Percentiles rank a stretch among this genome's conserved stretches.
Evolutionary conservation across 2,113 vertebrate genomes (phyloP).

Genomic region (Myanophis thanlyinensis): DNA sequence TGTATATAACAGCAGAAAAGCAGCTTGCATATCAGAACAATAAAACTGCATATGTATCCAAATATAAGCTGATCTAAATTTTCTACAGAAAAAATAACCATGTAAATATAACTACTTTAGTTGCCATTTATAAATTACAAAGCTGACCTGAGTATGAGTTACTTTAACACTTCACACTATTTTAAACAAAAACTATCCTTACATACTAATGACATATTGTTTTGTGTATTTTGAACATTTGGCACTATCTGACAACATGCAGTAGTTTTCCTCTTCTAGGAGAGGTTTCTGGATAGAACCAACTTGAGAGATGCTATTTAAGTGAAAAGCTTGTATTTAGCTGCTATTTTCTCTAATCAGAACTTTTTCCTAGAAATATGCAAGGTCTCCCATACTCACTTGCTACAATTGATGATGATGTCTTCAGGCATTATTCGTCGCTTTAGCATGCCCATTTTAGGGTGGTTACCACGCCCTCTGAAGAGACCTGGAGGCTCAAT

Average conservation of each 20-base stretch:
- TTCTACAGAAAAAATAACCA: background rate
- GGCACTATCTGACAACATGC: background rate
- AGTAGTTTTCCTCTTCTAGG: background rate
- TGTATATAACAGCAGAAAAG: background rate
- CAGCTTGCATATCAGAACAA: background rate
- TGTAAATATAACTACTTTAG: background rate
- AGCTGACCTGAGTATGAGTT: background rate
- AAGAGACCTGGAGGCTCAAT: constrained; percentile 95
- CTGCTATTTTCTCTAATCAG: background rate
- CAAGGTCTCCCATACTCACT: constrained; percentile 71
- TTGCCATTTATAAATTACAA: background rate
- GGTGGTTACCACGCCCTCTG: constrained; percentile 92
- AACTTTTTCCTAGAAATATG: background rate
- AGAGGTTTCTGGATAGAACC: background rate
- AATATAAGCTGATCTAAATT: background rate
- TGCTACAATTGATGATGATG: constrained; percentile 98
- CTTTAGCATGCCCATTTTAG: constrained; percentile 98
- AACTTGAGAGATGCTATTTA: background rate
- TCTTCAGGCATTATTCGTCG: constrained; percentile 89
- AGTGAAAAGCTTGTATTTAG: background rate
- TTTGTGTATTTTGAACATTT: background rate
- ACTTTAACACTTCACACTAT: background rate
- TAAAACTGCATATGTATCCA: background rate
- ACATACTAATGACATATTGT: background rate
- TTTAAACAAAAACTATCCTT: background rate